Percentiles rank a stretch among this genome's conserved stretches.
phyloP scores from a whole-genome alignment of 2,888 invertebrate species.

The Tipula vernalis region DNA sequence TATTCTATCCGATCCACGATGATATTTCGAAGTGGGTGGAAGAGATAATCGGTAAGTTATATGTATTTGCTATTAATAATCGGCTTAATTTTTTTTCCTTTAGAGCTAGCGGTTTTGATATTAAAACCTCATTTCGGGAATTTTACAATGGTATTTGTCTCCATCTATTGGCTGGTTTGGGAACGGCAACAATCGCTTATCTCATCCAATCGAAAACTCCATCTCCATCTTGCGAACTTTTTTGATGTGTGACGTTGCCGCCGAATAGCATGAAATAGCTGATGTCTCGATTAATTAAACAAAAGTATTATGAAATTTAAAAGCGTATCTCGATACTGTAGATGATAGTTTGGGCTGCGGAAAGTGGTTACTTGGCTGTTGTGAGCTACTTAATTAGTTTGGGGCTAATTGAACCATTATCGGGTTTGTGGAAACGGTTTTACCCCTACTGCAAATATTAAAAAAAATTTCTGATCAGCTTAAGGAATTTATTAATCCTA shows the following conservation, averaged over 20 bases:
- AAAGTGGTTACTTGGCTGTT: conserved; percentile 60
- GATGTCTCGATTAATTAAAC: conserved; percentile 52
- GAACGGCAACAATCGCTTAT: conserved; percentile 35
- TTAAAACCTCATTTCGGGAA: conserved; percentile 50
- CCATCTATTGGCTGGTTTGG: conserved; percentile 54
- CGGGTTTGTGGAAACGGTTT: conserved; percentile 53
- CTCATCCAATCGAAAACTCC: conserved; percentile 31
- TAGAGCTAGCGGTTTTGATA: conserved; percentile 50
- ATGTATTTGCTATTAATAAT: not conserved
- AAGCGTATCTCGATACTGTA: conserved; percentile 45
- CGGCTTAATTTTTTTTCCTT: conserved; percentile 1
- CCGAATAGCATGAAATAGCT: conserved; percentile 49
- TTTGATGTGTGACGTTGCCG: conserved; percentile 59
- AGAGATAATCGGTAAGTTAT: conserved; percentile 29
- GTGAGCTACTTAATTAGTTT: conserved; percentile 53
- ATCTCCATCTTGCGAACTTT: conserved; percentile 52
- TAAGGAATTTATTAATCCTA: not conserved
- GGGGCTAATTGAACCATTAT: conserved; percentile 67
- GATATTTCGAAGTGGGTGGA: conserved; percentile 35
- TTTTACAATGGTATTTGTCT: conserved; percentile 56
- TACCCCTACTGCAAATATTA: conserved; percentile 69
- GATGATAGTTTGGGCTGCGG: conserved; percentile 88
- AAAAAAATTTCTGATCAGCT: conserved; percentile 25
- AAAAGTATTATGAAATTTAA: conserved; percentile 29
- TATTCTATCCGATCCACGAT: conserved; percentile 34